Conservation (phyloP, 2,113 vertebrate species). For the Otocyon megalotis region DNA sequence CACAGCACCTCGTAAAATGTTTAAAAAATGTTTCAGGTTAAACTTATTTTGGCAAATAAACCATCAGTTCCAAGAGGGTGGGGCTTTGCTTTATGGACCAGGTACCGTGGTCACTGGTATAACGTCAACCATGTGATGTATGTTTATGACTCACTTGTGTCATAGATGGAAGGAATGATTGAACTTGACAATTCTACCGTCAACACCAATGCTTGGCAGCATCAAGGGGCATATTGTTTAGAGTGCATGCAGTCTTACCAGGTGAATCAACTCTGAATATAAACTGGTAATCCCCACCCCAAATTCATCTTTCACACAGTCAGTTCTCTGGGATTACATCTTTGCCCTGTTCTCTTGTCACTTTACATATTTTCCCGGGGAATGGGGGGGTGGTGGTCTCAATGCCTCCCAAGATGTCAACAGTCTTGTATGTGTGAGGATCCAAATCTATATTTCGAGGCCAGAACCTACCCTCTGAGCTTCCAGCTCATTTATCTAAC, state of each 20-base stretch:
- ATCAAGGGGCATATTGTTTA: background rate
- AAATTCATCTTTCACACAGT: background rate
- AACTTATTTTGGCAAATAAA: background rate
- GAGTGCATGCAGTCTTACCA: no score
- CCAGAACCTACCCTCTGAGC: no score
- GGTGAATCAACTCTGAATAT: background rate
- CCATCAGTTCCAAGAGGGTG: no score
- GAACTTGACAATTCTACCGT: no score
- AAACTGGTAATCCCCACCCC: background rate
- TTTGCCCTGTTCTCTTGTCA: background rate
- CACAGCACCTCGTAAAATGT: fast-evolving
- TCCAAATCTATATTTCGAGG: background rate
- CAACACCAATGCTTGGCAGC: background rate
- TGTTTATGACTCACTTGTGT: background rate
- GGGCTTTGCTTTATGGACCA: background rate
- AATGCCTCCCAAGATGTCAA: background rate
- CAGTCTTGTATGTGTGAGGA: fast-evolving
- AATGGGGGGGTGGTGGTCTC: background rate
- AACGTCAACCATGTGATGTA: fast-evolving
- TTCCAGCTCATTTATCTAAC: fast-evolving
- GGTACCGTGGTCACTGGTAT: no score
- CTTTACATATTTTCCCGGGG: background rate
- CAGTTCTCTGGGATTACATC: background rate
- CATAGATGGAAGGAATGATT: background rate
- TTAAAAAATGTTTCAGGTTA: background rate